phyloP scores from a whole-genome alignment of 2,888 invertebrate species.

The Amaurobius ferox region DNA sequence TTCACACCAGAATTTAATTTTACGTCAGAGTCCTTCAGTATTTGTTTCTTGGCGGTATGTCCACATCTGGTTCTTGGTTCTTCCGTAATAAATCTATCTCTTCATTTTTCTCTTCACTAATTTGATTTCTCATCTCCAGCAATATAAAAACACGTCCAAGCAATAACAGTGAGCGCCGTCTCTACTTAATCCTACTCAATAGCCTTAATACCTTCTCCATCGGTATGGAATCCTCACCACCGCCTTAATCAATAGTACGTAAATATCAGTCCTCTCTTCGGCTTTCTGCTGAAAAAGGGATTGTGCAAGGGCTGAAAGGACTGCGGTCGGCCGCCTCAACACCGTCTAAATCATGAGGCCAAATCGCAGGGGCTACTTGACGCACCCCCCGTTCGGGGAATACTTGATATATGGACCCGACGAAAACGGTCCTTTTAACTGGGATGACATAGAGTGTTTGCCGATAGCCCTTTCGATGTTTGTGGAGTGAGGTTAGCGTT shows the following conservation, averaged over 20 bases:
- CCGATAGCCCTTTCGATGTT: neutral
- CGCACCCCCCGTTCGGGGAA: neutral
- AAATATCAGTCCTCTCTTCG: neutral
- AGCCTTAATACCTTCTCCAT: neutral
- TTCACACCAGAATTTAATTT: too few relatives aligned
- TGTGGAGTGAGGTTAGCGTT: neutral
- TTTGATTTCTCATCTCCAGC: too few relatives aligned
- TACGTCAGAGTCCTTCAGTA: too few relatives aligned
- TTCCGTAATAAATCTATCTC: too few relatives aligned
- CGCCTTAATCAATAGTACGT: slow-evolving; percentile 21
- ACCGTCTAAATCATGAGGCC: slow-evolving; percentile 20
- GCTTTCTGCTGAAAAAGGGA: neutral
- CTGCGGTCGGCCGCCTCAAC: slow-evolving; percentile 28
- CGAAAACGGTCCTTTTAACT: slow-evolving; percentile 3
- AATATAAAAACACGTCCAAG: neutral
- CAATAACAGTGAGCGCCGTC: neutral
- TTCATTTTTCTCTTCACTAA: too few relatives aligned
- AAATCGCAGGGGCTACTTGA: neutral
- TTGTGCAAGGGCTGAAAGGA: neutral
- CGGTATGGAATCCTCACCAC: neutral
- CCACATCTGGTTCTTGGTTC: too few relatives aligned
- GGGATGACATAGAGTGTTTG: neutral
- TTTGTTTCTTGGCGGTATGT: too few relatives aligned
- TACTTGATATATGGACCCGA: slow-evolving; percentile 26
- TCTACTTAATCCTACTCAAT: slow-evolving; percentile 2